phyloP scores from a whole-genome alignment of 2,797 vertebrate species.

The Thamnophis elegans region DNA sequence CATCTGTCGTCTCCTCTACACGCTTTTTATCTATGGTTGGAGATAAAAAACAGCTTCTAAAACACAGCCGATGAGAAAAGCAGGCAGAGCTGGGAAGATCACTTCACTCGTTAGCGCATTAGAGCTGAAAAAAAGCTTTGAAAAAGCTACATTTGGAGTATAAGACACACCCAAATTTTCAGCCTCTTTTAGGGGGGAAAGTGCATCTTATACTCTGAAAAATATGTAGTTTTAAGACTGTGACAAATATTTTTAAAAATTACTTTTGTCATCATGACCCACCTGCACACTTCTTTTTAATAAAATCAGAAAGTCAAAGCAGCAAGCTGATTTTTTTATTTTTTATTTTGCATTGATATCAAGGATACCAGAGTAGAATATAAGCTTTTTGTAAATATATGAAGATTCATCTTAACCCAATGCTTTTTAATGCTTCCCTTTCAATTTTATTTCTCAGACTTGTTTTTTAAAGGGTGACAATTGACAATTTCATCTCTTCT shows the following conservation, averaged over 20 bases:
- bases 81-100: no score
- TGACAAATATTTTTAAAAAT: slow-evolving; percentile 1
- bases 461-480: neutral
- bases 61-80: no score
- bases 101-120: no score
- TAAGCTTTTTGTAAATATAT: slow-evolving; percentile 10
- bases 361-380: neutral
- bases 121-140: no score
- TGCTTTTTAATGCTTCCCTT: slow-evolving; percentile 18
- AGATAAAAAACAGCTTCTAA: no score
- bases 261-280: neutral
- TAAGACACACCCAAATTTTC: no score
- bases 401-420: neutral
- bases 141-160: no score
- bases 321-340: slow-evolving; percentile 27
- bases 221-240: neutral
- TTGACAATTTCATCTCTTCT: slow-evolving; percentile 34
- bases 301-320: slow-evolving; percentile 9
- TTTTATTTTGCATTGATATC: neutral
- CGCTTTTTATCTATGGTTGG: no score
- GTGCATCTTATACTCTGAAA: no score
- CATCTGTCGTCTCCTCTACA: neutral
- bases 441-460: slow-evolving; percentile 26
- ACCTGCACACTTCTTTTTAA: neutral
- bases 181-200: no score